Conservation (phyloP, 2,888 invertebrate genomes). For the Galeruca laticollis region DNA sequence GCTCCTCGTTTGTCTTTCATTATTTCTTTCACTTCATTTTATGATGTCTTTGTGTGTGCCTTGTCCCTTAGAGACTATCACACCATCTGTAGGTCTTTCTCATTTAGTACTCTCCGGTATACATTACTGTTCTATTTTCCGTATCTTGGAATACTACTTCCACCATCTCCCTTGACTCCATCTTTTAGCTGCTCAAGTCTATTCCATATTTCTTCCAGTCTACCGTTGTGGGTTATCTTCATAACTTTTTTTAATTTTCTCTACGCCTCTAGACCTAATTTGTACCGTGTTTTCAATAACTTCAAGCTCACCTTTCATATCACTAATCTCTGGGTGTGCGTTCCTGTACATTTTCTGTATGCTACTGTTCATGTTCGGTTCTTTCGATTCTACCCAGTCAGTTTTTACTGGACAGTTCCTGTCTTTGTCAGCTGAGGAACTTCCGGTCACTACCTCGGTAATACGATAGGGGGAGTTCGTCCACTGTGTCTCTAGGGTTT, state of each 20-base stretch:
- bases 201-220: no score
- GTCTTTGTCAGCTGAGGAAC: no score
- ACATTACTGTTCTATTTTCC: neutral
- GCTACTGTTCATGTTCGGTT: no score
- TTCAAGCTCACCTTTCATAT: neutral
- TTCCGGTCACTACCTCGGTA: neutral
- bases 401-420: no score
- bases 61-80: constrained; percentile 3
- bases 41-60: constrained; percentile 3
- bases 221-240: no score
- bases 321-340: no score
- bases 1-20: neutral
- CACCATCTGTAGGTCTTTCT: neutral
- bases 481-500: constrained; percentile 8
- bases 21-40: constrained; percentile 4
- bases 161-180: no score
- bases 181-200: no score
- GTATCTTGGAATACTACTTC: neutral
- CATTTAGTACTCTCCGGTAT: neutral
- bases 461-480: neutral
- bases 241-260: no score
- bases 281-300: constrained; percentile 3
- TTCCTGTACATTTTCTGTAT: constrained; percentile 1
- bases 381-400: no score
- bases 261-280: neutral